A percentile compares a stretch with the other conserved stretches of the same genome.
Evolutionary conservation across 2,888 invertebrate genomes (phyloP).

Genomic region (Alloscopus bannaensis): DNA sequence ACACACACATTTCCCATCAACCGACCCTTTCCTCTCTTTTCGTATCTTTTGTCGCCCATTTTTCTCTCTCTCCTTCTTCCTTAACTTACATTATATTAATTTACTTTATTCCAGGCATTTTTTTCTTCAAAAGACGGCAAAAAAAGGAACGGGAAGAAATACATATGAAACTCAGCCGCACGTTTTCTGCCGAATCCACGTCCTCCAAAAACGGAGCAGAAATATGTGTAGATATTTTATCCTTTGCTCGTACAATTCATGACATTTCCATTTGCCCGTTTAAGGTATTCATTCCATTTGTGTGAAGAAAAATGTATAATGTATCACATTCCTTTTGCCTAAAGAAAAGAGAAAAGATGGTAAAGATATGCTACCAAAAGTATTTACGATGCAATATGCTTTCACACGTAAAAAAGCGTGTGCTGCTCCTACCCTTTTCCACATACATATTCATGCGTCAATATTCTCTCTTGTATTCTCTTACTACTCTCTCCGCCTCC

Average conservation of each 20-base stretch:
- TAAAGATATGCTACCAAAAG: no score
- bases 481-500: slow-evolving; percentile 12
- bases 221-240: no score
- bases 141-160: no score
- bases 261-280: slow-evolving; percentile 11
- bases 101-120: slow-evolving; percentile 14
- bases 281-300: slow-evolving; percentile 4
- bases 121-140: no score
- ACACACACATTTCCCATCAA: not conserved
- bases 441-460: slow-evolving; percentile 32
- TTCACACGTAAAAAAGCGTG: not conserved
- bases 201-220: no score
- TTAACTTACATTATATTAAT: slow-evolving; percentile 3
- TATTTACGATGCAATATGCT: slow-evolving; percentile 31
- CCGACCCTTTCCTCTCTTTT: no score
- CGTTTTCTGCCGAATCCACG: no score
- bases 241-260: slow-evolving; percentile 11
- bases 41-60: no score
- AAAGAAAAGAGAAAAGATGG: not conserved
- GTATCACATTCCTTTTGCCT: not conserved
- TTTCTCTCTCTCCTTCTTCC: no score
- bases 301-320: slow-evolving; percentile 26
- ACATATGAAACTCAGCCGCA: no score
- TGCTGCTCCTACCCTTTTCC: not conserved
- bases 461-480: not conserved